Evolutionary conservation across 1,140 invertebrate species (phyloP).

Genomic region (Ceratina australensis): DNA sequence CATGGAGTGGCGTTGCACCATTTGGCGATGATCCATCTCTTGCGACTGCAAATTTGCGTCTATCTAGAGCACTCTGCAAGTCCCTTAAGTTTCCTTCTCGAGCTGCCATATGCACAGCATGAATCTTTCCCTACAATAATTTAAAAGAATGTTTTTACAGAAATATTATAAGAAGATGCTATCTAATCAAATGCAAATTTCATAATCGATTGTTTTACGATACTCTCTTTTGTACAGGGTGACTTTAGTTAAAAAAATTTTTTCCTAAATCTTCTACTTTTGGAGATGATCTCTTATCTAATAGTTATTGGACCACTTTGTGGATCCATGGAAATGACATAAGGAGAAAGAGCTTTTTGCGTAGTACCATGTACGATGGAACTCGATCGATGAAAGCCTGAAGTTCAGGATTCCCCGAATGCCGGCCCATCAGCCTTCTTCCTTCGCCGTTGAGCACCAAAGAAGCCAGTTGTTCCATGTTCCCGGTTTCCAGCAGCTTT

Average conservation of each 20-base stretch:
- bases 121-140: constrained; percentile 88
- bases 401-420: constrained; percentile 88
- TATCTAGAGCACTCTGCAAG: constrained; percentile 91
- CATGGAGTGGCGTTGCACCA: constrained; percentile 95
- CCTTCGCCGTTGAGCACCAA: constrained; percentile 93
- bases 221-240: no score
- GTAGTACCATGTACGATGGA: constrained; percentile 90
- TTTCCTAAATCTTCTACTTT: no score
- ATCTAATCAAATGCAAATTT: no score
- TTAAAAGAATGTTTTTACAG: background rate
- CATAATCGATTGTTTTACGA: no score
- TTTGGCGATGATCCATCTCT: constrained; percentile 89
- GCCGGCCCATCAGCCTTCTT: constrained; percentile 86
- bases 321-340: no score
- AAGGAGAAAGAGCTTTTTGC: background rate
- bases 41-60: constrained; percentile 94
- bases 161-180: no score
- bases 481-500: constrained; percentile 85
- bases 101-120: constrained; percentile 92
- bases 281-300: no score
- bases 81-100: constrained; percentile 90
- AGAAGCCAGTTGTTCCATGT: constrained; percentile 93
- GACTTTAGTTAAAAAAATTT: no score
- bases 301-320: no score
- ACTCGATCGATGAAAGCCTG: constrained; percentile 95